Conservation (phyloP, 2,888 invertebrate genomes). For the Cantharis nigra region DNA sequence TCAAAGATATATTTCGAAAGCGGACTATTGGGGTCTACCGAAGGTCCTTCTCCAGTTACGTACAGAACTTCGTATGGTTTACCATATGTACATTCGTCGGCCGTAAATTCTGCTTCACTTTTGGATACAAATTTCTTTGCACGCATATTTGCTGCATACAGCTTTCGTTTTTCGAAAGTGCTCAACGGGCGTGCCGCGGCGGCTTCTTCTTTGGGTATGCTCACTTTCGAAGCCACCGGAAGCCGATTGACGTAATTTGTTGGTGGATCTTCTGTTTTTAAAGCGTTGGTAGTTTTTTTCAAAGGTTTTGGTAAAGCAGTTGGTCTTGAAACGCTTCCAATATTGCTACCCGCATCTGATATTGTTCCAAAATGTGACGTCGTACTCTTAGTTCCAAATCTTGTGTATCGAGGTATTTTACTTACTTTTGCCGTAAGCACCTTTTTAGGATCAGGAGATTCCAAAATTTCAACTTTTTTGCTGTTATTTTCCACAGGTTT, state of each 20-base stretch:
- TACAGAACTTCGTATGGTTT: not conserved
- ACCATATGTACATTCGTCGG: not conserved
- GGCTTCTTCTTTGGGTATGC: not conserved
- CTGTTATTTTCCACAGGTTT: not conserved
- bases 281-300: not conserved
- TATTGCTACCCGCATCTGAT: not conserved
- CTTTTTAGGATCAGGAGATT: not conserved
- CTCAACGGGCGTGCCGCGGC: not conserved
- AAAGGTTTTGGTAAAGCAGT: not conserved
- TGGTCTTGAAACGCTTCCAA: not conserved
- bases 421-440: not conserved
- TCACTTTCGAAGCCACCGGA: not conserved
- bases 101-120: not conserved
- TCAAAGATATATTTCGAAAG: not conserved
- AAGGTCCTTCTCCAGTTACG: not conserved
- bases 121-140: not conserved
- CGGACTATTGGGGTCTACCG: not conserved
- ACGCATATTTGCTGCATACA: constrained; percentile 6
- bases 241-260: not conserved
- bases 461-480: not conserved
- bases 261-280: not conserved
- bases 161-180: constrained; percentile 14
- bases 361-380: not conserved
- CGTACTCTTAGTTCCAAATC: not conserved
- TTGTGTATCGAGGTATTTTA: not conserved